These are phyloP conservation scores for Periphyllus acericola DNA, from an alignment of 2,888 invertebrate genomes.

Conservation along the genomic window DNA sequence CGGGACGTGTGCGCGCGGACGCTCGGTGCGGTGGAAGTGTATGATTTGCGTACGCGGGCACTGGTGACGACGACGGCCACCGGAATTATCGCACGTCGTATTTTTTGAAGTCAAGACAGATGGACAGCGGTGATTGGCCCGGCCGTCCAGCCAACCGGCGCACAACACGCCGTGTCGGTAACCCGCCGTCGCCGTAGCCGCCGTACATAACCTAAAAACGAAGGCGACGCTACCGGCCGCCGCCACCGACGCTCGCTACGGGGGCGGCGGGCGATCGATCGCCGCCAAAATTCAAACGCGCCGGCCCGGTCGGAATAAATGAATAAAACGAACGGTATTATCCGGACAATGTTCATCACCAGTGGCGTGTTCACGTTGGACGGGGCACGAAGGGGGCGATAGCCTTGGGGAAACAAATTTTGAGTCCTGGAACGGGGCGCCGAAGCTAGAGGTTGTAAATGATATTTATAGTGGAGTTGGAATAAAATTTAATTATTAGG, in stretches of 20 bases:
- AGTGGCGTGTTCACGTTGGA: no score
- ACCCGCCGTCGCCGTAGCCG: neutral
- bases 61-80: conserved; percentile 9
- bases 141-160: conserved; percentile 39
- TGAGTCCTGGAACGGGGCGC: no score
- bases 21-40: neutral
- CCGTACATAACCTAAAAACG: conserved; percentile 52
- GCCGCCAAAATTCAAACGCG: conserved; percentile 11
- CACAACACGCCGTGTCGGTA: conserved; percentile 52
- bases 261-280: neutral
- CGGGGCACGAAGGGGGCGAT: no score
- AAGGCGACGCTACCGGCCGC: neutral
- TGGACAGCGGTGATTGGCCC: conserved; percentile 52
- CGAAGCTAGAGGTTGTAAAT: no score
- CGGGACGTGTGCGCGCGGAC: neutral
- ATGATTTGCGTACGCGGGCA: neutral
- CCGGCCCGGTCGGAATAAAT: neutral
- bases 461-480: no score
- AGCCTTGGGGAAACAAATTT: no score
- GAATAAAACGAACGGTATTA: no score
- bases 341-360: no score
- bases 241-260: neutral
- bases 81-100: conserved; percentile 25
- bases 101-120: conserved; percentile 58
- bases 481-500: no score